A percentile compares a stretch with the other conserved stretches of the same genome.
Conservation (phyloP, 2,888 invertebrate genomes). For the Caenorhabditis wallacei region DNA sequence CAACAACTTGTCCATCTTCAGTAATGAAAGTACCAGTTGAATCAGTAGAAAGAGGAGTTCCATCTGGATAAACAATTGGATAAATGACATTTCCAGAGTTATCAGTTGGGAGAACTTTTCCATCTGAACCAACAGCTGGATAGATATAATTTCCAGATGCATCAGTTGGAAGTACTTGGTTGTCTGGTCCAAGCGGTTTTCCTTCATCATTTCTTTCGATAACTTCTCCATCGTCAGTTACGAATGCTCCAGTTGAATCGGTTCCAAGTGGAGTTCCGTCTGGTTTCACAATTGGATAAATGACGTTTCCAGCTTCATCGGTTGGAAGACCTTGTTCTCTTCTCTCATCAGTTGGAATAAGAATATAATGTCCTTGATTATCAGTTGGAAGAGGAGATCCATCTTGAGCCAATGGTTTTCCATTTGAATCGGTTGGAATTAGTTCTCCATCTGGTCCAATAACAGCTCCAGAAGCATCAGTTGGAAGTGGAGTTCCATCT, state of each 20-base stretch:
- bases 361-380: slow-evolving; percentile 57
- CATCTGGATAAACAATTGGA: slow-evolving; percentile 67
- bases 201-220: slow-evolving; percentile 68
- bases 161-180: slow-evolving; percentile 71
- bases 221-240: slow-evolving; percentile 60
- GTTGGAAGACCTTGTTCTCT: slow-evolving; percentile 62
- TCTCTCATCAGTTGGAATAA: slow-evolving; percentile 61
- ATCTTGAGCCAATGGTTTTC: slow-evolving; percentile 50
- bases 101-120: slow-evolving; percentile 61
- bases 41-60: slow-evolving; percentile 37
- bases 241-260: slow-evolving; percentile 31
- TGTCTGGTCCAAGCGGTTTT: slow-evolving; percentile 62
- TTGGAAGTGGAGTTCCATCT: slow-evolving; percentile 28
- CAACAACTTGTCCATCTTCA: slow-evolving; percentile 51
- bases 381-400: slow-evolving; percentile 74
- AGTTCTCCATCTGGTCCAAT: slow-evolving; percentile 63
- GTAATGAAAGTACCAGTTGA: no score
- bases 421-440: slow-evolving; percentile 61
- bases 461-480: slow-evolving; percentile 19
- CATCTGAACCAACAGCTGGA: slow-evolving; percentile 37
- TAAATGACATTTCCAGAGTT: slow-evolving; percentile 63
- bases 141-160: slow-evolving; percentile 1
- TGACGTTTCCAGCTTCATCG: slow-evolving; percentile 41
- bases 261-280: slow-evolving; percentile 68
- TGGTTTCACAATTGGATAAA: slow-evolving; percentile 57